Evolutionary conservation across 1,140 invertebrate genomes (phyloP).

Genomic region (Pachypeltis micranthus): DNA sequence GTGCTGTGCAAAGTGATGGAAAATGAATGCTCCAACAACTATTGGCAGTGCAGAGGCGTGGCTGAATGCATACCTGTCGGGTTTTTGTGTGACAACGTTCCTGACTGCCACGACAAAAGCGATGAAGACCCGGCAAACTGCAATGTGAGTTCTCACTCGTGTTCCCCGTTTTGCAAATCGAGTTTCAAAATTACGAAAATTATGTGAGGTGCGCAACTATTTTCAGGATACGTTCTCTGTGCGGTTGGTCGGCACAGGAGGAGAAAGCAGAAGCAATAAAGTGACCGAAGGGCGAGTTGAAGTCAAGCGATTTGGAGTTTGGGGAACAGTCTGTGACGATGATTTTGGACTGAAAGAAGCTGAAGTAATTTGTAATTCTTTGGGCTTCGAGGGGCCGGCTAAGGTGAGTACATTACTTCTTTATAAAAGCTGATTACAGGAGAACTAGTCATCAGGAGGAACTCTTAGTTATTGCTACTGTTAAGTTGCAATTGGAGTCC

Average conservation of each 20-base stretch:
- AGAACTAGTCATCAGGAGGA: no score
- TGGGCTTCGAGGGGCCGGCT: slow-evolving; percentile 47
- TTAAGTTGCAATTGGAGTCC: no score
- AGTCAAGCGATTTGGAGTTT: slow-evolving; percentile 52
- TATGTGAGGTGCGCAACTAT: no score
- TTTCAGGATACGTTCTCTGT: slow-evolving; percentile 43
- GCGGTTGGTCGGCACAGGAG: slow-evolving; percentile 40
- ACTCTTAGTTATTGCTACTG: no score
- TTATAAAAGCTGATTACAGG: no score
- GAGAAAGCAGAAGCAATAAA: slow-evolving; percentile 36
- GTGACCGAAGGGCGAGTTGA: slow-evolving; percentile 54
- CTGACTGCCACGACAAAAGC: slow-evolving; percentile 54
- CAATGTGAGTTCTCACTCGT: not conserved
- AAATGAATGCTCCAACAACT: slow-evolving; percentile 40
- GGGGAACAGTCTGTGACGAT: slow-evolving; percentile 71
- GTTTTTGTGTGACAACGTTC: slow-evolving; percentile 55
- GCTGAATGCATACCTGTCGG: slow-evolving; percentile 48
- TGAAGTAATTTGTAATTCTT: slow-evolving; percentile 47
- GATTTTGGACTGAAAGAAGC: slow-evolving; percentile 55
- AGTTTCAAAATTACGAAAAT: no score
- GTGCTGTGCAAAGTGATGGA: slow-evolving; percentile 49
- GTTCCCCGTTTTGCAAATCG: not conserved
- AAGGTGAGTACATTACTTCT: slow-evolving; percentile 32
- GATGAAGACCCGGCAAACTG: slow-evolving; percentile 43
- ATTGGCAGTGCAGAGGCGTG: slow-evolving; percentile 52